These are phyloP conservation scores for Drosophila varians DNA, from an alignment of 1,140 invertebrate species.

Conservation along the genomic window DNA sequence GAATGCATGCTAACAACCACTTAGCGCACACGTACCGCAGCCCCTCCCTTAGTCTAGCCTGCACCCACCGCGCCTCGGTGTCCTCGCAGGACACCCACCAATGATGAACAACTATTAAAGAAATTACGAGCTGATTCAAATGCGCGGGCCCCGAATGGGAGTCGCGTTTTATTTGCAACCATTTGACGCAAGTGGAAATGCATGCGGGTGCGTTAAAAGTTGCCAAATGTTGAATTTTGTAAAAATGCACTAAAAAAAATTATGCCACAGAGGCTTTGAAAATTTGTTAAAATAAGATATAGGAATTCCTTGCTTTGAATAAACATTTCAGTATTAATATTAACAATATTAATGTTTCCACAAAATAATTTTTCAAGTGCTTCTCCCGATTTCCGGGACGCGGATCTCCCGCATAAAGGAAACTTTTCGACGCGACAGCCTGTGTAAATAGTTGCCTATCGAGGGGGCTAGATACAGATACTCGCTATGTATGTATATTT, in stretches of 20 bases:
- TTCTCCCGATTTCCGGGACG: slow-evolving; percentile 7
- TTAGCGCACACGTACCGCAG: slow-evolving; percentile 56
- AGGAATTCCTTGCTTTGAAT: too few species aligned
- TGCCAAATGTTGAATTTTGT: slow-evolving; percentile 59
- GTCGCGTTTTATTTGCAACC: slow-evolving; percentile 72
- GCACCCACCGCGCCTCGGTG: not conserved
- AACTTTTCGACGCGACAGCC: slow-evolving; percentile 75
- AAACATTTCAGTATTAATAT: too few species aligned
- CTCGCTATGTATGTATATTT: not conserved
- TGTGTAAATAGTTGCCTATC: slow-evolving; percentile 68
- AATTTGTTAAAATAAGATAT: not conserved
- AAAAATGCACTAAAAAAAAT: too few species aligned
- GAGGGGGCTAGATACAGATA: slow-evolving; percentile 27
- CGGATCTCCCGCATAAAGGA: slow-evolving; percentile 41
- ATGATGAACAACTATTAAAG: slow-evolving; percentile 75
- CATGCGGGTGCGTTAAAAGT: slow-evolving; percentile 78
- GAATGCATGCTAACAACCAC: slow-evolving; percentile 76
- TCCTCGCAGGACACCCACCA: slow-evolving; percentile 7
- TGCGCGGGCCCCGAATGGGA: slow-evolving; percentile 2
- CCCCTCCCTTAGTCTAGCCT: not conserved
- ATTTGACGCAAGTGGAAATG: slow-evolving; percentile 70
- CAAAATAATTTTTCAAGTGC: slow-evolving; percentile 1
- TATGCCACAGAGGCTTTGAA: not conserved
- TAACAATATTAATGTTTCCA: not conserved
- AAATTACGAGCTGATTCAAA: slow-evolving; percentile 70